phyloP scores from a whole-genome alignment of 2,113 vertebrate species.

The Ammodytes marinus region DNA sequence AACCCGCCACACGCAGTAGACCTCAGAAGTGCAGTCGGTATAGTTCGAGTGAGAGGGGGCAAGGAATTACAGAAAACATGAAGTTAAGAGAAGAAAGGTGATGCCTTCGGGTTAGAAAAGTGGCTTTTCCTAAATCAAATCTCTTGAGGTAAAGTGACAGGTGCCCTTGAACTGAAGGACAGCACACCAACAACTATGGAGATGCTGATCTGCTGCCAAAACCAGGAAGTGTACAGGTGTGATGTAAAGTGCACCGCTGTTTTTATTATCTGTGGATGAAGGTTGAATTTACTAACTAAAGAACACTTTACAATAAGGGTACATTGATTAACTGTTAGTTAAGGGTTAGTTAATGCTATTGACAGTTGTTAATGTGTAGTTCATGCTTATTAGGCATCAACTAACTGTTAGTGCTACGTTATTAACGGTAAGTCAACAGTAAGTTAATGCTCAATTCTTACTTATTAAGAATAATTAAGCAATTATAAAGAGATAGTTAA shows the following conservation, averaged over 20 bases:
- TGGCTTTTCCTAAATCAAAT: conserved; percentile 35
- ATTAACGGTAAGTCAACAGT: too few relatives aligned
- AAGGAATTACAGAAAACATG: conserved; percentile 11
- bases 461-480: too few relatives aligned
- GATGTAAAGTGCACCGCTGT: conserved; percentile 7
- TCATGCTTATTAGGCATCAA: too few relatives aligned
- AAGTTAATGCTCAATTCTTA: too few relatives aligned
- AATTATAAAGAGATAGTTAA: too few relatives aligned
- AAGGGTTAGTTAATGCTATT: too few relatives aligned
- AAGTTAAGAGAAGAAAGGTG: conserved; percentile 6
- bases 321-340: too few relatives aligned
- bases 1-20: conserved; percentile 11
- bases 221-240: background rate
- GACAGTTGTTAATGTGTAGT: too few relatives aligned
- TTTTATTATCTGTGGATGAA: conserved; percentile 8
- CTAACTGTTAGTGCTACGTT: too few relatives aligned
- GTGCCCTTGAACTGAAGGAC: conserved; percentile 50
- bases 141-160: conserved; percentile 35
- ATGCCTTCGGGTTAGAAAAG: conserved; percentile 25
- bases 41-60: background rate
- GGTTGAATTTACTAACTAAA: conserved; percentile 9
- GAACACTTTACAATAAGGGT: too few relatives aligned
- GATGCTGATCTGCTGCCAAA: conserved; percentile 37
- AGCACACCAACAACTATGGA: conserved; percentile 25
- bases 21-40: background rate